Evolutionary conservation across 1,140 invertebrate genomes (phyloP).

Genomic region (Battus philenor): DNA sequence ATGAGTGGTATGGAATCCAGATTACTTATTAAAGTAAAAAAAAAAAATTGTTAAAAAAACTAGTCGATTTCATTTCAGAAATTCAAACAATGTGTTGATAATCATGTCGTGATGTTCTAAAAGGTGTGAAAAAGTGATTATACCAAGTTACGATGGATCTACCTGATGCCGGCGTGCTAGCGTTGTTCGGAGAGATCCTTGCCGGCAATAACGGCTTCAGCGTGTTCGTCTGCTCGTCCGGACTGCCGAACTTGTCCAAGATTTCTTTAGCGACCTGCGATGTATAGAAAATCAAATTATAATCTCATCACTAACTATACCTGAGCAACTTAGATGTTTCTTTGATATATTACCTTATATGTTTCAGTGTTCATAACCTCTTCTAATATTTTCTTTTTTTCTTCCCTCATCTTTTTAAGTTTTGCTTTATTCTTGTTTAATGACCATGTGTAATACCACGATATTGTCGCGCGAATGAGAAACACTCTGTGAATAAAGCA

Average conservation of each 20-base stretch:
- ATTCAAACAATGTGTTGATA: slow-evolving; percentile 13
- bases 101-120: slow-evolving; percentile 8
- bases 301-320: no score
- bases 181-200: slow-evolving; percentile 39
- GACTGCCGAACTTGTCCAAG: slow-evolving; percentile 87
- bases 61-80: no score
- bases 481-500: slow-evolving; percentile 81
- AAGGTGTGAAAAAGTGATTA: slow-evolving; percentile 9
- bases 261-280: slow-evolving; percentile 87
- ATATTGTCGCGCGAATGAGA: slow-evolving; percentile 85
- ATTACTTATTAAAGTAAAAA: no score
- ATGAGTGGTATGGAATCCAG: no score
- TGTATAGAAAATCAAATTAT: neutral
- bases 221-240: slow-evolving; percentile 55
- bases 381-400: slow-evolving; percentile 94
- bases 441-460: slow-evolving; percentile 92
- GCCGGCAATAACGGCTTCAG: slow-evolving; percentile 45
- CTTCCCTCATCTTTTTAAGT: slow-evolving; percentile 82
- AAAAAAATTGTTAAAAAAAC: no score
- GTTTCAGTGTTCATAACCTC: slow-evolving; percentile 98
- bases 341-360: slow-evolving; percentile 85
- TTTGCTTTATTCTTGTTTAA: slow-evolving; percentile 87
- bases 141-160: slow-evolving; percentile 24
- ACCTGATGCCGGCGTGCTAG: slow-evolving; percentile 45
- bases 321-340: no score